phyloP scores from a whole-genome alignment of 2,888 invertebrate species.

The Sipha maydis region DNA sequence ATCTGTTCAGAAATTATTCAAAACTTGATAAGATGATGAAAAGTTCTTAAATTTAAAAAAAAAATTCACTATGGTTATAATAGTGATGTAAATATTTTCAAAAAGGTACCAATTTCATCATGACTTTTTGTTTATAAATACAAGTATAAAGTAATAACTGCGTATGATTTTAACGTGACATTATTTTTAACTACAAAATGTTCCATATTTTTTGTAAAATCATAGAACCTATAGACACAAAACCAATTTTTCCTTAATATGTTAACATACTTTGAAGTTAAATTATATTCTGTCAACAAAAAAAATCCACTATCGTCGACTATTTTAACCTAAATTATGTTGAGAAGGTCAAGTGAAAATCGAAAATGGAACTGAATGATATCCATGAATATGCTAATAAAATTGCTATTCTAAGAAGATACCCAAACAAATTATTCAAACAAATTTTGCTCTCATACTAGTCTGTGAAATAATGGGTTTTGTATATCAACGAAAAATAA shows the following conservation, averaged over 20 bases:
- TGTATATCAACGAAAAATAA: neutral
- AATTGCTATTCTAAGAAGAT: neutral
- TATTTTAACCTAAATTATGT: neutral
- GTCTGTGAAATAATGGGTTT: conserved; percentile 5
- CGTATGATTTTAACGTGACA: neutral
- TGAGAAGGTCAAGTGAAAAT: neutral
- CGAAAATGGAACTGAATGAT: neutral
- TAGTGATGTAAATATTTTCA: too few relatives aligned
- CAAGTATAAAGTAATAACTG: neutral
- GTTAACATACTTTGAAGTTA: neutral
- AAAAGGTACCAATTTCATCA: too few relatives aligned
- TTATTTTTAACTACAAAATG: neutral
- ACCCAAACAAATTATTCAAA: neutral
- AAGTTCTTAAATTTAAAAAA: too few relatives aligned
- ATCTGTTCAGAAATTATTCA: neutral
- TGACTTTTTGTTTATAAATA: too few relatives aligned
- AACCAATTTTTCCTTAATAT: neutral
- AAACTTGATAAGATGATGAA: neutral
- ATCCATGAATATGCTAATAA: conserved; percentile 16
- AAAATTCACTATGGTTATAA: too few relatives aligned
- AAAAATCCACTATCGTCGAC: neutral
- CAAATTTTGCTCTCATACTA: neutral
- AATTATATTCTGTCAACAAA: neutral
- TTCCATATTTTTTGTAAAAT: neutral
- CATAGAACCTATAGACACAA: neutral